phyloP scores from a whole-genome alignment of 2,888 invertebrate genomes.

The Melinopterus prodromus region DNA sequence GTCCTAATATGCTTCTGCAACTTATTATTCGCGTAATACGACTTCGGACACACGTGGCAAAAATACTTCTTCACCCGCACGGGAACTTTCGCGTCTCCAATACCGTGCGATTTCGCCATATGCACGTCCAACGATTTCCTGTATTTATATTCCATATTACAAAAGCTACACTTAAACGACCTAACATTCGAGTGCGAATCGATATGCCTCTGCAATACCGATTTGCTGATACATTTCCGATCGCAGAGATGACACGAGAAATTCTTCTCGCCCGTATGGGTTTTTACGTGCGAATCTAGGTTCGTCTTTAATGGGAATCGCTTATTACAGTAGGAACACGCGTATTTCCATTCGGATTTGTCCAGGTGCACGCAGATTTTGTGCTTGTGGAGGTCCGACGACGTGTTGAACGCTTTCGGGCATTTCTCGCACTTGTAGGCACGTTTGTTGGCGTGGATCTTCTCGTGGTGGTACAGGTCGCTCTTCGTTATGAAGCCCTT shows the following conservation, averaged over 20 bases:
- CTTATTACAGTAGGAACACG: slow-evolving; percentile 50
- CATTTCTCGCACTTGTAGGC: slow-evolving; percentile 53
- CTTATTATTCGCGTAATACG: slow-evolving; percentile 53
- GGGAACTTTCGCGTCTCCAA: slow-evolving; percentile 62
- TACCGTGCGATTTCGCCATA: slow-evolving; percentile 61
- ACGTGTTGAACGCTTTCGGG: slow-evolving; percentile 56
- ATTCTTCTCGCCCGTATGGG: slow-evolving; percentile 54
- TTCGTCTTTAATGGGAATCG: slow-evolving; percentile 55
- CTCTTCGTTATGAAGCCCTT: slow-evolving; percentile 60
- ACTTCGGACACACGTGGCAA: slow-evolving; percentile 53
- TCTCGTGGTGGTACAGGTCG: slow-evolving; percentile 56
- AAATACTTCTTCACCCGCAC: slow-evolving; percentile 61
- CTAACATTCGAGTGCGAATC: slow-evolving; percentile 52
- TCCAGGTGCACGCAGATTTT: slow-evolving; percentile 55
- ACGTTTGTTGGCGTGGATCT: slow-evolving; percentile 55
- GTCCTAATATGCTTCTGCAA: slow-evolving; percentile 54
- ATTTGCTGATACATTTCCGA: slow-evolving; percentile 51
- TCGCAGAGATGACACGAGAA: slow-evolving; percentile 54
- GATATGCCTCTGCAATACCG: slow-evolving; percentile 52
- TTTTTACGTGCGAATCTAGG: slow-evolving; percentile 53
- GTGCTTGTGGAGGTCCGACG: slow-evolving; percentile 55
- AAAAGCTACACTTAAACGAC: slow-evolving; percentile 60
- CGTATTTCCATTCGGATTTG: slow-evolving; percentile 53
- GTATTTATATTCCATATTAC: slow-evolving; percentile 64
- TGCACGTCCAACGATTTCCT: slow-evolving; percentile 63